phyloP scores from a whole-genome alignment of 2,797 vertebrate genomes.

The Poeciliopsis paucimaculata region DNA sequence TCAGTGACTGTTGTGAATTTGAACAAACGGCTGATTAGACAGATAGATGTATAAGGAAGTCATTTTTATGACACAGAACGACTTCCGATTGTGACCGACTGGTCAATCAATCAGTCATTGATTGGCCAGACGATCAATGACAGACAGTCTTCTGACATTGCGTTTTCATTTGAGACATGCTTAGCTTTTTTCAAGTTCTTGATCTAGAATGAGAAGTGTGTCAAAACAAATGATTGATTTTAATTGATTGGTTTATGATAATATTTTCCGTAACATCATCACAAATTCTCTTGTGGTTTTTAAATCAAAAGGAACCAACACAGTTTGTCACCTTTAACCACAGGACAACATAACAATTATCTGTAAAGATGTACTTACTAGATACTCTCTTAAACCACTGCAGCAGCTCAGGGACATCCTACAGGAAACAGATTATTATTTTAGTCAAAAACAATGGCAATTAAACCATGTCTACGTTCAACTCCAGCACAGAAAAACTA shows the following conservation, averaged over 20 bases:
- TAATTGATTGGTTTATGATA: background rate
- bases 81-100: too few relatives aligned
- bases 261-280: background rate
- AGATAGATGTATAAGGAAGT: too few relatives aligned
- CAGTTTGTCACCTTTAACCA: background rate
- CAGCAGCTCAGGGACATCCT: slow-evolving; percentile 60
- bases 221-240: background rate
- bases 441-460: background rate
- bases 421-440: slow-evolving; percentile 19
- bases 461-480: background rate
- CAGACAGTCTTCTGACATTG: too few relatives aligned
- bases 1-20: too few relatives aligned
- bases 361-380: slow-evolving; percentile 49
- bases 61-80: too few relatives aligned
- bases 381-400: slow-evolving; percentile 64
- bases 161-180: background rate
- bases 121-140: too few relatives aligned
- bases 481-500: background rate
- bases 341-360: background rate
- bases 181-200: background rate
- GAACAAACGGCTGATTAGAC: too few relatives aligned
- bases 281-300: background rate
- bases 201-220: background rate
- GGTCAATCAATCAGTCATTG: too few relatives aligned
- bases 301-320: background rate